phyloP scores from a whole-genome alignment of 2,888 invertebrate species.

The Ennomos erosarius region DNA sequence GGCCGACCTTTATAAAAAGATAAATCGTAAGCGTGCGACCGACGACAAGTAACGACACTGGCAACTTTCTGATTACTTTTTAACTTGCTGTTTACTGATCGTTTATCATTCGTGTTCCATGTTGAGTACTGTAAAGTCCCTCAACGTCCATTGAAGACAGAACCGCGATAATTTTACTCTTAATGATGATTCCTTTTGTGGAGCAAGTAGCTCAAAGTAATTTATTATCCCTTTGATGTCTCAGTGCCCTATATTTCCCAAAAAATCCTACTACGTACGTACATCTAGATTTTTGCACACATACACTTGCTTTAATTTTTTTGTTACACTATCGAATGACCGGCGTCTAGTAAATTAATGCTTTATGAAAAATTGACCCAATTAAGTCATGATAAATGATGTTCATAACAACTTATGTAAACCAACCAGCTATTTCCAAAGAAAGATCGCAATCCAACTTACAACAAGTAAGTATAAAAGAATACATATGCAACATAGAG shows the following conservation, averaged over 20 bases:
- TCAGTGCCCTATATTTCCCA: no score
- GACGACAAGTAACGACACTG: conserved; percentile 47
- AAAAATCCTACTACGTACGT: no score
- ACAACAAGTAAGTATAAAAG: no score
- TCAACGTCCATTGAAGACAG: conserved; percentile 28
- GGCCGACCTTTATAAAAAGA: conserved; percentile 49
- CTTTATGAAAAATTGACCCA: no score
- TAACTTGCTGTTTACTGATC: conserved; percentile 51
- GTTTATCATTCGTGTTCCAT: conserved; percentile 48
- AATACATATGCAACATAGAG: not conserved
- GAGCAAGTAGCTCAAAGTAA: not conserved
- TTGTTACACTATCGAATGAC: no score
- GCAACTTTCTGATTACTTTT: conserved; percentile 53
- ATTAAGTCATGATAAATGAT: no score
- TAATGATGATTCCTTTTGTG: conserved; percentile 17
- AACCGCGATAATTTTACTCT: conserved; percentile 25
- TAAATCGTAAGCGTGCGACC: conserved; percentile 48
- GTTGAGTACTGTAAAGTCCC: conserved; percentile 24
- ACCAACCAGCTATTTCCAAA: no score
- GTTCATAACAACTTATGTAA: no score
- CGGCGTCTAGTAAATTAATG: no score
- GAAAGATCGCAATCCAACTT: no score
- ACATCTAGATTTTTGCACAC: no score
- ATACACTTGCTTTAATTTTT: no score
- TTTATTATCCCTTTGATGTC: not conserved